Conservation (phyloP, 2,888 invertebrate species). For the Orchesella flavescens region DNA sequence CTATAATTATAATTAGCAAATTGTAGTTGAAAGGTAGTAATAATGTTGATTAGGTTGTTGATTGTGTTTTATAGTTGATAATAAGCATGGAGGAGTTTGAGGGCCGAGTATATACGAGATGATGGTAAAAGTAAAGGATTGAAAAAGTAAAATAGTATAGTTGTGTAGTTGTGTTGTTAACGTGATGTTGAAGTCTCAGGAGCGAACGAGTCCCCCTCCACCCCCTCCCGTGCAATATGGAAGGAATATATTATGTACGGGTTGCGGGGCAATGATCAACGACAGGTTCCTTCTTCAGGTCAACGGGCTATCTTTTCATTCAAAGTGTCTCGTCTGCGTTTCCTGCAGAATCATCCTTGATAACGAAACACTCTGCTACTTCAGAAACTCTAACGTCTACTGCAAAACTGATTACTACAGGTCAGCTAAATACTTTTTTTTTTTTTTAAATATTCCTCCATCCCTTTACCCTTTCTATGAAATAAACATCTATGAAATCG, state of each 20-base stretch:
- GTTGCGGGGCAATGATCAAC: not conserved
- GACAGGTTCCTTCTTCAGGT: conserved; percentile 71
- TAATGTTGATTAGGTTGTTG: not conserved
- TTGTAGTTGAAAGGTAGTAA: not conserved
- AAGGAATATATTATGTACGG: not conserved
- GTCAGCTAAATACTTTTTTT: conserved; percentile 72
- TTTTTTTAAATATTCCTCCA: too few species aligned
- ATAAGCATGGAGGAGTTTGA: not conserved
- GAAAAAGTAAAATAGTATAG: too few species aligned
- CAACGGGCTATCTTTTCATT: conserved; percentile 75
- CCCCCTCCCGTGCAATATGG: too few species aligned
- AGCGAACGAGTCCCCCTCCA: too few species aligned
- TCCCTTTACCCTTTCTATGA: too few species aligned
- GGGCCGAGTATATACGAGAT: not conserved
- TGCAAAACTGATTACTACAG: conserved; percentile 76
- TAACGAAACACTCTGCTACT: conserved; percentile 75
- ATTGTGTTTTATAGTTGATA: not conserved
- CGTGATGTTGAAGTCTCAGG: too few species aligned
- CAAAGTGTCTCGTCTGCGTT: conserved; percentile 75
- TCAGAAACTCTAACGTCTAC: conserved; percentile 75
- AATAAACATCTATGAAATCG: too few species aligned
- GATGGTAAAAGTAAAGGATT: too few species aligned
- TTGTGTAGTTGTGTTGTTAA: too few species aligned
- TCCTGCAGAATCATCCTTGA: conserved; percentile 75
- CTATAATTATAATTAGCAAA: conserved; percentile 33